Percentiles rank a stretch among this genome's conserved stretches.
Conservation (phyloP, 2,113 vertebrate species). For the Ictalurus punctatus region DNA sequence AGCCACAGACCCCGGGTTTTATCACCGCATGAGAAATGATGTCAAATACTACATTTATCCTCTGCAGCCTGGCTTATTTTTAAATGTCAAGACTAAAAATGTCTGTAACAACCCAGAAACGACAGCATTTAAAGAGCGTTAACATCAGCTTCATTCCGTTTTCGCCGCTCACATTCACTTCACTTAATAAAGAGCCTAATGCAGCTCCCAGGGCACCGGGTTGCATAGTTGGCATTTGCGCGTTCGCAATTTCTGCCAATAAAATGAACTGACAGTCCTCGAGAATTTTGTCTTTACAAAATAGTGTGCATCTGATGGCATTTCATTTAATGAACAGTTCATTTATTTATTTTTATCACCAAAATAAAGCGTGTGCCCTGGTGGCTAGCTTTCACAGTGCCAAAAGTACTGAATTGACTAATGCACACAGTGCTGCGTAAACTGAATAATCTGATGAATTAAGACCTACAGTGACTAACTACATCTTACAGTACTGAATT, state of each 20-base stretch:
- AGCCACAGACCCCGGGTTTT: conserved; percentile 54
- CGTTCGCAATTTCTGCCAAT: conserved; percentile 23
- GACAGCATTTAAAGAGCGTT: conserved; percentile 40
- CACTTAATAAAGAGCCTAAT: conserved; percentile 32
- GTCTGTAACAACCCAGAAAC: conserved; percentile 39
- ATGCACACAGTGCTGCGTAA: neutral
- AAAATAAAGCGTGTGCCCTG: neutral
- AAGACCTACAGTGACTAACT: neutral
- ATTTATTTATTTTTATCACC: neutral
- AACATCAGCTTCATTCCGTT: neutral
- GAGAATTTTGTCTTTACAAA: neutral
- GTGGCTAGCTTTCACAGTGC: neutral
- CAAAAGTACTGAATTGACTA: neutral
- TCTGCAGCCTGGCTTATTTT: conserved; percentile 26
- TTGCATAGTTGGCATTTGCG: conserved; percentile 41
- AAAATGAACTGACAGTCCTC: neutral
- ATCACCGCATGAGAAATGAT: conserved; percentile 44
- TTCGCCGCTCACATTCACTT: neutral
- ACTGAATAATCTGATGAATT: neutral
- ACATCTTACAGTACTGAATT: neutral
- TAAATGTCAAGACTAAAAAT: conserved; percentile 54
- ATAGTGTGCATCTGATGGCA: neutral
- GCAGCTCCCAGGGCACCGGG: conserved; percentile 13
- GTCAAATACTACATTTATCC: conserved; percentile 49
- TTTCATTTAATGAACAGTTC: neutral